A percentile compares a stretch with the other conserved stretches of the same genome.
Conservation (phyloP, 2,797 vertebrate genomes). For the Malurus splendens region DNA sequence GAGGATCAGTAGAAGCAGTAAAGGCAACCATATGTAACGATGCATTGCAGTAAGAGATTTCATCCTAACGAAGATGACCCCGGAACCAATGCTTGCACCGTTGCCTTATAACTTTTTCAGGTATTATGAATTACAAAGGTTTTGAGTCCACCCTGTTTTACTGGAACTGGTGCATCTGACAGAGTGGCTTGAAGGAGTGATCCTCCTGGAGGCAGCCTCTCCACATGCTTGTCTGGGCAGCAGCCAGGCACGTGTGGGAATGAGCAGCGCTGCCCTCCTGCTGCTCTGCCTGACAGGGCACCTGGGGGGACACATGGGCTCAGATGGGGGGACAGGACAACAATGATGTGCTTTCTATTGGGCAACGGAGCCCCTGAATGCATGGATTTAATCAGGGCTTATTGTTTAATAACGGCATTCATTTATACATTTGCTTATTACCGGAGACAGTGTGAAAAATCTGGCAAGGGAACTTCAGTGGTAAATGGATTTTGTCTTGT, state of each 20-base stretch:
- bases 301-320: rapidly evolving
- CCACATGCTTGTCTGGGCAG: background rate
- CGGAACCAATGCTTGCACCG: background rate
- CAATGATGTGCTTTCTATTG: background rate
- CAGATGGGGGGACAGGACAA: background rate
- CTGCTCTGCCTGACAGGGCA: background rate
- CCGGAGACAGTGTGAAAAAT: background rate
- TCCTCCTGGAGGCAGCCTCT: background rate
- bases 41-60: constrained; percentile 12
- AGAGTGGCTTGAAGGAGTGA: background rate
- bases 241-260: background rate
- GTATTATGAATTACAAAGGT: background rate
- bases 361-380: background rate
- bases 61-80: background rate
- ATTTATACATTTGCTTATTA: background rate
- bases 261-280: background rate
- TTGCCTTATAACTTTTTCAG: background rate
- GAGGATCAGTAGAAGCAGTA: constrained; percentile 29
- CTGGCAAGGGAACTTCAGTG: background rate
- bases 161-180: background rate
- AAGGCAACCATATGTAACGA: constrained; percentile 24
- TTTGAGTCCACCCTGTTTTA: background rate
- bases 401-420: background rate
- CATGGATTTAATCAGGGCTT: background rate
- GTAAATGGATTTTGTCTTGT: constrained; percentile 30